A percentile compares a stretch with the other conserved stretches of the same genome.
Evolutionary conservation across 2,113 vertebrate genomes (phyloP).

Genomic region (Galemys pyrenaicus): DNA sequence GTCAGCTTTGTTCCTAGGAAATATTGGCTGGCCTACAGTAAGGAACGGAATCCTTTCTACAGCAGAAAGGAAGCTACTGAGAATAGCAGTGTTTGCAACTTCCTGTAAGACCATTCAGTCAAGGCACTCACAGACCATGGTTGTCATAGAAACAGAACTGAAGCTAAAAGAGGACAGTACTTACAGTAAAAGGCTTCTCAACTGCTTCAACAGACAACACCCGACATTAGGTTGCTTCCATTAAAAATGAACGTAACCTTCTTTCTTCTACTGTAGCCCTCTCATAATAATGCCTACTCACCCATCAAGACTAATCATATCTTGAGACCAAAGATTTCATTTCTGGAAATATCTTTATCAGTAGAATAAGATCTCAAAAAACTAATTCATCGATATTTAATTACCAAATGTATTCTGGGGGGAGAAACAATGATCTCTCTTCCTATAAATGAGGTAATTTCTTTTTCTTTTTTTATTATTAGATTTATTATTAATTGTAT

Average conservation of each 20-base stretch:
- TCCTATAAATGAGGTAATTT: conserved; percentile 2
- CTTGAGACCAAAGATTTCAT: background rate
- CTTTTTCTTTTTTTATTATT: too few relatives aligned
- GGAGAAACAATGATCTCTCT: background rate
- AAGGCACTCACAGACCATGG: conserved; percentile 64
- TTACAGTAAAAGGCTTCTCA: conserved; percentile 65
- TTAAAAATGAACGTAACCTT: background rate
- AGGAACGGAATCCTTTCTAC: conserved; percentile 60
- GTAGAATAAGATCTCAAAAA: background rate
- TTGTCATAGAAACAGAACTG: conserved; percentile 83
- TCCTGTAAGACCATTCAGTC: conserved; percentile 56
- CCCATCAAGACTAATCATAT: background rate
- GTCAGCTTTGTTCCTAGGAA: conserved; percentile 53
- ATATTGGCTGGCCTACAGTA: conserved; percentile 52
- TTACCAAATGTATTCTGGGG: background rate
- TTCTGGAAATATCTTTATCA: conserved; percentile 20
- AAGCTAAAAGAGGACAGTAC: conserved; percentile 66
- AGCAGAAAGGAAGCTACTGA: conserved; percentile 71
- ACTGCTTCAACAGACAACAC: background rate
- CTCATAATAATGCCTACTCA: background rate
- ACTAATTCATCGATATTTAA: background rate
- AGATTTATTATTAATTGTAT: too few relatives aligned
- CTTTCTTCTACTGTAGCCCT: background rate
- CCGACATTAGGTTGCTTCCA: background rate
- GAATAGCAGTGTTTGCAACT: conserved; percentile 77